Evolutionary conservation across 2,888 invertebrate genomes (phyloP).

Genomic region (Leptothorax acervorum): DNA sequence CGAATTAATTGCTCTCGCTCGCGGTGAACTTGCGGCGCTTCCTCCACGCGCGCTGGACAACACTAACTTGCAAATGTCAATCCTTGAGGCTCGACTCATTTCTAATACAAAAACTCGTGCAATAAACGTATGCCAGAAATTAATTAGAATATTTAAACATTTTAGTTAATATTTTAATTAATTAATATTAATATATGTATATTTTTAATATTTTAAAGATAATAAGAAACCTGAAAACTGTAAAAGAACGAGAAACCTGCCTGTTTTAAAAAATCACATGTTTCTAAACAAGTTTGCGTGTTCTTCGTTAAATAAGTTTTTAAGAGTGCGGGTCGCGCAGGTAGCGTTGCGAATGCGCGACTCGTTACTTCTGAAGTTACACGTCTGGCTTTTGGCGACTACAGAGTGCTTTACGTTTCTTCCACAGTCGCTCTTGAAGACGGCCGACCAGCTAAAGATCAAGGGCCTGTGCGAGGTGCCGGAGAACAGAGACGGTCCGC

Average conservation of each 20-base stretch:
- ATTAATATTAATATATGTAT: too few species aligned
- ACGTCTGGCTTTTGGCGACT: background rate
- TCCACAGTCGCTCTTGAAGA: constrained; percentile 90
- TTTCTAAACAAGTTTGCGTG: background rate
- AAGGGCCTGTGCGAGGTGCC: constrained; percentile 92
- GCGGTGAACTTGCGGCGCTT: background rate
- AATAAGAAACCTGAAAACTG: too few species aligned
- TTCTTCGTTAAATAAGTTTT: background rate
- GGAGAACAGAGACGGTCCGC: constrained; percentile 86
- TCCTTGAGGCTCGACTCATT: background rate
- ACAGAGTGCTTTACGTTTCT: background rate
- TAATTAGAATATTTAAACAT: background rate
- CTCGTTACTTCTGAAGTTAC: background rate
- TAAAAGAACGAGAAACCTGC: too few species aligned
- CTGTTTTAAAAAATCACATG: background rate
- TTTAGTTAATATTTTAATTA: too few species aligned
- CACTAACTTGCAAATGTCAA: background rate
- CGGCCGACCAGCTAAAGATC: constrained; percentile 92
- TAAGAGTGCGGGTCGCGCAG: background rate
- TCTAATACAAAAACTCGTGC: background rate
- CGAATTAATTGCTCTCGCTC: constrained; percentile 34
- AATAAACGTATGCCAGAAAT: background rate
- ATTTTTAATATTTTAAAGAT: too few species aligned
- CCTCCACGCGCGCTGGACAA: background rate
- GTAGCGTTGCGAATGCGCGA: background rate